These are phyloP conservation scores for Ophion ellenae DNA, from an alignment of 2,888 invertebrate genomes.

Conservation along the genomic window DNA sequence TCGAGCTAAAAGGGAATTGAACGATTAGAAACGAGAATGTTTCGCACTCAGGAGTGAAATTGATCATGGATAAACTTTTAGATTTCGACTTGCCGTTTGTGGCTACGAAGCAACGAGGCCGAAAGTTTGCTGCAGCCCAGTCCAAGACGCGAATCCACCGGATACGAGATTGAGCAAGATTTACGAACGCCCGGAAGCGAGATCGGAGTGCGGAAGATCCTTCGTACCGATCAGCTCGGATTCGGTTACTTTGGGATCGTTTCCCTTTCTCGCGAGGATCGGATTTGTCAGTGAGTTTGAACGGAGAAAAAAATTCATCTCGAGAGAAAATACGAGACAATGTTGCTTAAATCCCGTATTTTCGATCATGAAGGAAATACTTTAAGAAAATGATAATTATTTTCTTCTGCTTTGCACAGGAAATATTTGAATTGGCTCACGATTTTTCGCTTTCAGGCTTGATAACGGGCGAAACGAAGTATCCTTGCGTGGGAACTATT, in stretches of 20 bases:
- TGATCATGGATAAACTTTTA: conserved; percentile 32
- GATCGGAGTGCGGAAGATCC: conserved; percentile 51
- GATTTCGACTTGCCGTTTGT: conserved; percentile 77
- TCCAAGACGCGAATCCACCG: conserved; percentile 44
- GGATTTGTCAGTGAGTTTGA: conserved; percentile 89
- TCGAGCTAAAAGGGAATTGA: not conserved
- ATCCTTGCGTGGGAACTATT: conserved; percentile 91
- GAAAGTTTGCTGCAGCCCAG: conserved; percentile 75
- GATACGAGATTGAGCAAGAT: conserved; percentile 24
- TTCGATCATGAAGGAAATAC: not conserved
- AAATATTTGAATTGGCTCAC: not conserved
- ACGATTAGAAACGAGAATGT: not conserved
- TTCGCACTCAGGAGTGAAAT: not conserved
- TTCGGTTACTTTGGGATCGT: conserved; percentile 86
- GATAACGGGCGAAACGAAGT: conserved; percentile 88
- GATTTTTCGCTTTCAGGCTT: conserved; percentile 85
- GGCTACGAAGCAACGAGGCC: conserved; percentile 72
- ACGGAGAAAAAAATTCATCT: not conserved
- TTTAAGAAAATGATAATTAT: not conserved
- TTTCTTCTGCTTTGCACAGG: not conserved
- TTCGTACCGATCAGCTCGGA: conserved; percentile 54
- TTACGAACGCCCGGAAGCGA: conserved; percentile 23
- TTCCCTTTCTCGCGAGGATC: conserved; percentile 91
- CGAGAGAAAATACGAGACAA: not conserved
- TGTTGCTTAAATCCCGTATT: not conserved